Base-by-base conservation (phyloP, 2,113 vertebrate genomes). In the Smithornis capensis region DNA sequence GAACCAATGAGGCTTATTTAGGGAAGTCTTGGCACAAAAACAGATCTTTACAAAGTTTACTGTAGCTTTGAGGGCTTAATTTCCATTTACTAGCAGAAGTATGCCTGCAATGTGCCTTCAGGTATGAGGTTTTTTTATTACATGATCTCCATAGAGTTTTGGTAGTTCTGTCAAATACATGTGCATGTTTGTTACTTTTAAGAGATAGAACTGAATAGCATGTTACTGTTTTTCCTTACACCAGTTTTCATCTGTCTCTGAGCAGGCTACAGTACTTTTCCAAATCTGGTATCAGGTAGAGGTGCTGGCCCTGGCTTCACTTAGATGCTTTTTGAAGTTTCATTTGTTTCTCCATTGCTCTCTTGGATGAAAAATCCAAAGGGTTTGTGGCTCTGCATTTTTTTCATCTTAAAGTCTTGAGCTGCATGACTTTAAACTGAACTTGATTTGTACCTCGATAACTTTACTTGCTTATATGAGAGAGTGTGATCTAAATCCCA, bases 71-170 rank as follows among this genome's bases (percentile, higher is more conserved):
- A 94, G 75, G 47, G 52, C 80, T 96, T 83, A 9, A 53, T 97
- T 97, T 95, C 78, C 79, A 82, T 95, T 95, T 92, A 40, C 37
- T 87, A 92, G 65, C 35, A 86, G 47, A 92, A 67, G 18, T 88
- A 80, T 96, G 86, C 87, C 56, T 97, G 81, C 82, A 94, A 85
- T 91, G 50, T 47, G 59, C 76, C 89, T 94, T 95, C 85, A 93
- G 92, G 87, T 97, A 73, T 71, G 78, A 84, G 62, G 31, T 13
- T 2, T 59, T 55, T 93, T 95, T 68, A 84, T 87, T 38, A 75
- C 44, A 19, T 29, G 44, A 40, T 86, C 81, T 86, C 87, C 4
- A 5, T 29, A 49, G 21, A 33, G 14, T 77, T 92, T 94, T 55
- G 25, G 9, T 88, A 62, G 21, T 79, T 92, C 68, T 81, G 76